Conservation (phyloP, 2,888 invertebrate genomes). For the Orthonevra nobilis region DNA sequence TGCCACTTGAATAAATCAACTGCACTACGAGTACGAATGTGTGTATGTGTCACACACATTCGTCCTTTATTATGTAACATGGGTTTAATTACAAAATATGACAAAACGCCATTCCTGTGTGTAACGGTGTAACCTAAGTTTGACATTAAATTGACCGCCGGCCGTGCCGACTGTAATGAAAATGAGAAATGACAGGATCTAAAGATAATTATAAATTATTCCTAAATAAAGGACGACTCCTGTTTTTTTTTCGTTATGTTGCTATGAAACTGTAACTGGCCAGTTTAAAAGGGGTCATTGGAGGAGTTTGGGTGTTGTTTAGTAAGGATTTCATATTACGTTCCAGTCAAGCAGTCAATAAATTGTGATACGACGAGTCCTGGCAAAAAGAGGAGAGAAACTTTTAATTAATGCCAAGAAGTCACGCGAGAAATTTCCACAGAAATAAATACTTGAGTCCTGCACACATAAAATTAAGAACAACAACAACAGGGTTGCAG, state of each 20-base stretch:
- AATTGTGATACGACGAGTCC: constrained; percentile 41
- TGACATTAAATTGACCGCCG: no score
- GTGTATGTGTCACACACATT: constrained; percentile 33
- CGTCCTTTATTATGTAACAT: constrained; percentile 15
- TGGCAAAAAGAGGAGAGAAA: constrained; percentile 40
- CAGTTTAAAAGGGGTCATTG: no score
- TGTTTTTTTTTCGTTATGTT: no score
- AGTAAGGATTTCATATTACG: constrained; percentile 19
- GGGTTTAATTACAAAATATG: constrained; percentile 47
- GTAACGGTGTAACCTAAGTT: no score
- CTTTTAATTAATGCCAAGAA: constrained; percentile 66
- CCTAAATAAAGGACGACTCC: no score
- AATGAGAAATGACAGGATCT: no score
- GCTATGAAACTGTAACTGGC: background rate
- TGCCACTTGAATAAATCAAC: constrained; percentile 51
- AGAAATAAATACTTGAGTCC: constrained; percentile 54
- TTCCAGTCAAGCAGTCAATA: constrained; percentile 37
- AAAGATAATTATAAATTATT: no score
- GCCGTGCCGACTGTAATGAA: constrained; percentile 1
- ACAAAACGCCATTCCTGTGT: background rate
- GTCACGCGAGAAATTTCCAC: constrained; percentile 69
- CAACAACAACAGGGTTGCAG: background rate
- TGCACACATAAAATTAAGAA: constrained; percentile 42
- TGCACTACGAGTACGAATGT: no score
- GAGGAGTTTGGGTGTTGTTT: background rate